These are phyloP conservation scores for Heterodera carotae DNA, from an alignment of 1,140 invertebrate species.

Conservation along the genomic window DNA sequence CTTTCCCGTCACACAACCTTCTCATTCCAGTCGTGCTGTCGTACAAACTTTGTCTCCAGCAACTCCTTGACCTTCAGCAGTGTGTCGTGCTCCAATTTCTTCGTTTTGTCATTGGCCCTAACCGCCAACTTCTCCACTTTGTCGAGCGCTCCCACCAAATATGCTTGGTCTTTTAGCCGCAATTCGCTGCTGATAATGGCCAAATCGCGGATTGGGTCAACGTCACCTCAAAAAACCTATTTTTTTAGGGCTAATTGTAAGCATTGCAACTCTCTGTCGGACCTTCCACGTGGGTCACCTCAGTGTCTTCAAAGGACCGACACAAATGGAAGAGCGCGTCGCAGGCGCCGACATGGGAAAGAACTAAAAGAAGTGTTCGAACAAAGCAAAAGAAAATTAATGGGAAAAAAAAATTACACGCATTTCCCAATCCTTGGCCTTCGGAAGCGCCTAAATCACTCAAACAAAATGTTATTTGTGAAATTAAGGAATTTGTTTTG, in stretches of 20 bases:
- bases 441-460: constrained; percentile 75
- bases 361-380: constrained; percentile 70
- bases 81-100: constrained; percentile 80
- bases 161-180: constrained; percentile 85
- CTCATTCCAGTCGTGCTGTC: constrained; percentile 50
- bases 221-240: constrained; percentile 75
- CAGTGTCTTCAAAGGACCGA: constrained; percentile 96
- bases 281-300: constrained; percentile 91
- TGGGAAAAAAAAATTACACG: constrained; percentile 15
- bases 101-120: constrained; percentile 92
- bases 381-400: constrained; percentile 9
- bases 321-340: constrained; percentile 98
- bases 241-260: too few relatives aligned
- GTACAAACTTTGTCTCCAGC: constrained; percentile 77
- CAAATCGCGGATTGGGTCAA: constrained; percentile 92
- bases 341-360: constrained; percentile 96
- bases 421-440: constrained; percentile 93
- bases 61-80: constrained; percentile 82
- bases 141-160: constrained; percentile 77
- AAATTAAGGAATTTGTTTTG: not conserved
- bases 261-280: not conserved
- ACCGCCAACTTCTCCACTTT: constrained; percentile 83
- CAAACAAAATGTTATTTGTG: constrained; percentile 13
- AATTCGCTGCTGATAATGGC: constrained; percentile 95
- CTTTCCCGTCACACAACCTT: constrained; percentile 83